These are phyloP conservation scores for Eulemur rubriventer DNA, from an alignment of 2,797 vertebrate genomes.

Conservation along the genomic window DNA sequence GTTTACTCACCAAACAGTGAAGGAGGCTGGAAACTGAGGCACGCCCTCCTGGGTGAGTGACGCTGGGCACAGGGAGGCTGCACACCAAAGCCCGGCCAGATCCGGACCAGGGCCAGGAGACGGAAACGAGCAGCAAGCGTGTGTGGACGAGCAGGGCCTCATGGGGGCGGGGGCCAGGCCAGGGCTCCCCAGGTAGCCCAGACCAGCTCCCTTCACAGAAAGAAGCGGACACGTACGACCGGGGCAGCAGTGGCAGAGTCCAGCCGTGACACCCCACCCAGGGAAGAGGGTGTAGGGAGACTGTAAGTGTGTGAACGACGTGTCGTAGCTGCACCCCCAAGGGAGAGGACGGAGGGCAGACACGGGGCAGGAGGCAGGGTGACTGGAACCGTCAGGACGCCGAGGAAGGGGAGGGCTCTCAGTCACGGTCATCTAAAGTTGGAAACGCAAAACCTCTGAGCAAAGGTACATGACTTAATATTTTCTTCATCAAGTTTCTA, in stretches of 20 bases:
- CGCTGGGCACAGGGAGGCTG: background rate
- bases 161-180: background rate
- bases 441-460: background rate
- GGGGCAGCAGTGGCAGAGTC: background rate
- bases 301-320: background rate
- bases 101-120: background rate
- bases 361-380: accelerated
- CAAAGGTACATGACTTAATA: too few species aligned
- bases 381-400: accelerated
- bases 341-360: background rate
- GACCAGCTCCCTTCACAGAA: background rate
- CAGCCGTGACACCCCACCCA: accelerated
- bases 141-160: accelerated
- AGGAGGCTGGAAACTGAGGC: background rate
- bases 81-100: background rate
- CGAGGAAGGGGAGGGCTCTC: too few species aligned
- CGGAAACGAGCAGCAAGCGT: background rate
- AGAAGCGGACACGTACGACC: accelerated
- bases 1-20: too few species aligned
- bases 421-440: background rate
- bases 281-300: accelerated
- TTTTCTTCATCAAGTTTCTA: background rate
- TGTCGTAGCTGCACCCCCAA: accelerated
- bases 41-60: background rate
- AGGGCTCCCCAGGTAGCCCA: accelerated